Evolutionary conservation across 2,113 vertebrate genomes (phyloP).

Genomic region (Scalopus aquaticus): DNA sequence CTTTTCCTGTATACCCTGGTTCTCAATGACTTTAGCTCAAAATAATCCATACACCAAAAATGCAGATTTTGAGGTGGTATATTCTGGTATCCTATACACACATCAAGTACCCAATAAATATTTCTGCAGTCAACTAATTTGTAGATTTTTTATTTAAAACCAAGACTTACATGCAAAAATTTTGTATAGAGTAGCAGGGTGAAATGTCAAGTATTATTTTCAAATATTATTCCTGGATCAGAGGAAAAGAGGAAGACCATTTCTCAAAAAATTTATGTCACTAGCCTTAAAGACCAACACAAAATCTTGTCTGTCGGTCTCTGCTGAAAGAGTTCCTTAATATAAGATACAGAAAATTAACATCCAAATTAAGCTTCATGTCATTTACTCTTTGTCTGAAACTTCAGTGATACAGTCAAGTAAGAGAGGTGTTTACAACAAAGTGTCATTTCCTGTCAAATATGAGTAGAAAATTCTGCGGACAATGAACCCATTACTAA

Average conservation of each 20-base stretch:
- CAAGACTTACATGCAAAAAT: neutral
- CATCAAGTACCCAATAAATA: neutral
- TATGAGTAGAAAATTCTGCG: slow-evolving; percentile 23
- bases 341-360: slow-evolving; percentile 31
- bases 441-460: slow-evolving; percentile 27
- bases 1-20: neutral
- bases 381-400: slow-evolving; percentile 10
- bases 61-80: neutral
- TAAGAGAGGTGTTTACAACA: neutral
- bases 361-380: slow-evolving; percentile 24
- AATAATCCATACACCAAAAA: neutral
- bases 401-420: neutral
- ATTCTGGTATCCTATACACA: neutral
- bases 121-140: neutral
- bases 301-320: neutral
- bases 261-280: neutral
- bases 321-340: neutral
- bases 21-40: neutral
- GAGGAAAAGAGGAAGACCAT: neutral
- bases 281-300: neutral
- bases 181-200: neutral
- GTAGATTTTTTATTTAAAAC: neutral
- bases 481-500: slow-evolving; percentile 32
- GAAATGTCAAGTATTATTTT: slow-evolving; percentile 20
- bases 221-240: neutral